Percentiles rank a stretch among this genome's conserved stretches.
These are phyloP conservation scores for Rhizoglyphus robini DNA, from an alignment of 1,140 invertebrate genomes.

Conservation along the genomic window DNA sequence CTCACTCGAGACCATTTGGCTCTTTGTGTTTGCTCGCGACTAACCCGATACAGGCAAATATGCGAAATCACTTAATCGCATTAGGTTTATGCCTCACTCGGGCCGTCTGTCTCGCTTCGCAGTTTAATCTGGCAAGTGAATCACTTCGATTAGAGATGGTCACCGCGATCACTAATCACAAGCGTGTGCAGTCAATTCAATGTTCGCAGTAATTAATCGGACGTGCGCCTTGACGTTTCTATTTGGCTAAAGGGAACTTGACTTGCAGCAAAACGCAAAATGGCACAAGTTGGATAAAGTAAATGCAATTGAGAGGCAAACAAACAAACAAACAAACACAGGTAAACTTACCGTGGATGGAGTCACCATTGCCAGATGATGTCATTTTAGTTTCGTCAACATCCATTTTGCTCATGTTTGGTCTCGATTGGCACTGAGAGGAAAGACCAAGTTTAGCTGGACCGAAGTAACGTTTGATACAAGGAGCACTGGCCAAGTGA, in stretches of 20 bases:
- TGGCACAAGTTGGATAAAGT: background rate
- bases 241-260: background rate
- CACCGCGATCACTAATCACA: background rate
- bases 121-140: background rate
- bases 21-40: too few relatives aligned
- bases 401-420: background rate
- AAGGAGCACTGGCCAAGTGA: background rate
- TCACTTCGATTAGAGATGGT: background rate
- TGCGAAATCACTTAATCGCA: conserved; percentile 4
- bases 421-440: too few relatives aligned
- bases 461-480: too few relatives aligned
- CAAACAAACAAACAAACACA: background rate
- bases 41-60: too few relatives aligned
- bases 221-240: background rate
- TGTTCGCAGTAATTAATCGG: background rate
- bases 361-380: background rate
- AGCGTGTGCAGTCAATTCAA: background rate
- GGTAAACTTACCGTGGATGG: background rate
- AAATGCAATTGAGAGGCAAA: background rate
- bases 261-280: too few relatives aligned
- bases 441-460: too few relatives aligned
- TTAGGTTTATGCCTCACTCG: background rate
- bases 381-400: background rate
- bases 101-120: background rate
- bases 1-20: too few relatives aligned